Base-by-base conservation (phyloP, 2,888 invertebrate genomes). In the Sthenelais limicola region DNA sequence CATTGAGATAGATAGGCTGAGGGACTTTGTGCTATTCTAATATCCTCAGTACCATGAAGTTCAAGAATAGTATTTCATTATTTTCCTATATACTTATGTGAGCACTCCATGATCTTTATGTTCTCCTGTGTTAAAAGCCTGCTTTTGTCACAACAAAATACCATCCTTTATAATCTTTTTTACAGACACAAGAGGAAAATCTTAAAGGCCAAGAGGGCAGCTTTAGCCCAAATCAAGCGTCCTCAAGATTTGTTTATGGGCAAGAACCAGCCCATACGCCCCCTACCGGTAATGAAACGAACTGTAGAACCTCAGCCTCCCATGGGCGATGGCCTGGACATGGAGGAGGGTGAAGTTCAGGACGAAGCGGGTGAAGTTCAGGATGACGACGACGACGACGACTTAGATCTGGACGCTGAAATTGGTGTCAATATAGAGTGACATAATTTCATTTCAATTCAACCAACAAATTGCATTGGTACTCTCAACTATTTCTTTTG, bases 301-400 rank as follows among this genome's bases (percentile, higher is more conserved):
- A 35, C n/a, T 2, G 38, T 1, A n/a, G 35, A 24, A 21, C 35
- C n/a, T n/a, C 24, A 3, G 21, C 38, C 24, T 38, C 7, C 21
- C 21, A 18, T 24, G 1, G 38, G 7, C 38, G 18, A 21, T 21
- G 24, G n/a, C n/a, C n/a, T 38, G 21, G 38, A 62, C 15, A 35
- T 38, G 21, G 62, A 62, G 15, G 62, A 62, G 21, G 62, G 62
- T 21, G 62, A 62, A 24, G 7, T 62, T 5, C n/a, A n/a, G n/a
- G n/a, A n/a, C n/a, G n/a, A n/a, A n/a, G n/a, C n/a, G n/a, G n/a
- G n/a, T n/a, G n/a, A n/a, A n/a, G n/a, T n/a, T n/a, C n/a, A n/a
- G n/a, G n/a, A n/a, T n/a, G n/a, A n/a, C n/a, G n/a, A n/a, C n/a
- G 38, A 24, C 1, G 62, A 62, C 15, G 38, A 62, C 26, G 62